A percentile compares a stretch with the other conserved stretches of the same genome.
Evolutionary conservation across 2,888 invertebrate genomes (phyloP).

Genomic region (Philopedon plagiatum): DNA sequence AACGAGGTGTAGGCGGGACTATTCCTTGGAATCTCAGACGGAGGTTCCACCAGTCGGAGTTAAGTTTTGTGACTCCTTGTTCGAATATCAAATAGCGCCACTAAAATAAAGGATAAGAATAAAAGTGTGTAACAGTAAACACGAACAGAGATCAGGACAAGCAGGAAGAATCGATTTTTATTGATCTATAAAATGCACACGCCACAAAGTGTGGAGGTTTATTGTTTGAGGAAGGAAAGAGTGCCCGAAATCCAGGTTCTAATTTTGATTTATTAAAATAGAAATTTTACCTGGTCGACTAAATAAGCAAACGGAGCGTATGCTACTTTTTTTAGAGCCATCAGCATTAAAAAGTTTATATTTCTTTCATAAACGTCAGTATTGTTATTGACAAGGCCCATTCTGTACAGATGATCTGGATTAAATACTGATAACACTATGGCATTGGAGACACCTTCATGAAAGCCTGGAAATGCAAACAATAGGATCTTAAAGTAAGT

Average conservation of each 20-base stretch:
- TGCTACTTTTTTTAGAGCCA: constrained; percentile 84
- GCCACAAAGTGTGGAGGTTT: too few species aligned
- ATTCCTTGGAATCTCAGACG: constrained; percentile 82
- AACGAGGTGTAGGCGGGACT: constrained; percentile 78
- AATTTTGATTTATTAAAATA: too few species aligned
- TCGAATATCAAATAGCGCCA: constrained; percentile 88
- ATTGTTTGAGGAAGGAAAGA: too few species aligned
- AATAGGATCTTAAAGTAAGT: too few species aligned
- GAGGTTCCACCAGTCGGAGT: constrained; percentile 83
- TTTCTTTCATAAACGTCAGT: constrained; percentile 79
- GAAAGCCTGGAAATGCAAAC: constrained; percentile 76
- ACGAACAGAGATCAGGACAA: too few species aligned
- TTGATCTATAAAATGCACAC: too few species aligned
- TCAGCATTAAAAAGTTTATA: constrained; percentile 83
- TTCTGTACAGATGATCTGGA: constrained; percentile 80
- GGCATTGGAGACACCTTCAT: constrained; percentile 88
- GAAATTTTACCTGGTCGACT: constrained; percentile 84
- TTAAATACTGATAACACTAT: constrained; percentile 84
- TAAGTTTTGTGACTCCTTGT: constrained; percentile 81
- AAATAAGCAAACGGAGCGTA: constrained; percentile 86
- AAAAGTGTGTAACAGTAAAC: too few species aligned
- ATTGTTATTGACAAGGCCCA: constrained; percentile 79
- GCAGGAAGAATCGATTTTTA: too few species aligned
- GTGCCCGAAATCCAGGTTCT: too few species aligned
- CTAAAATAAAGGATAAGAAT: constrained; percentile 66